Conservation (phyloP, 2,888 invertebrate genomes). For the Diarsia brunnea region DNA sequence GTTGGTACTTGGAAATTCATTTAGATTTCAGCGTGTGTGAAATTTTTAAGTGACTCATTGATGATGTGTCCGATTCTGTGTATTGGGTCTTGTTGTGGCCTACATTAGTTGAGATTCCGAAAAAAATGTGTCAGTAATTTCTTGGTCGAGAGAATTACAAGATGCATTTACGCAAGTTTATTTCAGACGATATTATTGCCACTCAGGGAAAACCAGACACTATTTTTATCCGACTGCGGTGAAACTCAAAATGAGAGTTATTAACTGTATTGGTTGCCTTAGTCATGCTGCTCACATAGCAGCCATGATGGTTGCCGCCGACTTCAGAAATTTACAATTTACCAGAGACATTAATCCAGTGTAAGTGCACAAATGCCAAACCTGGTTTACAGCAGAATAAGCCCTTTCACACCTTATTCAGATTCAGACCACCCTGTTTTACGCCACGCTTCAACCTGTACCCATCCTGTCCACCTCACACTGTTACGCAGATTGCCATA, state of each 20-base stretch:
- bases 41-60: slow-evolving; percentile 24
- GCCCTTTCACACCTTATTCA: too few species aligned
- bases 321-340: background rate
- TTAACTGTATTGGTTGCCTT: background rate
- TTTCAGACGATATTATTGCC: background rate
- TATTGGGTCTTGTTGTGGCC: background rate
- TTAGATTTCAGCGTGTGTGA: slow-evolving; percentile 2
- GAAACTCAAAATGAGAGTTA: too few species aligned
- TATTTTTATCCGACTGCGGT: too few species aligned
- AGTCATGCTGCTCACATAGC: background rate
- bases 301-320: background rate
- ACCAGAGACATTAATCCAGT: too few species aligned
- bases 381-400: too few species aligned
- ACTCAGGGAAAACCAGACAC: background rate
- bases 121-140: slow-evolving; percentile 9
- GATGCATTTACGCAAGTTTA: background rate
- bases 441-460: too few species aligned
- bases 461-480: too few species aligned
- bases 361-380: too few species aligned
- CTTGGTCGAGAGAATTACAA: background rate
- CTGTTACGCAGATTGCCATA: too few species aligned
- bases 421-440: too few species aligned
- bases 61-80: slow-evolving; percentile 8
- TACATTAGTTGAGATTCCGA: slow-evolving; percentile 7
- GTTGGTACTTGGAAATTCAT: slow-evolving; percentile 16